Conservation (phyloP, 1,140 invertebrate species). For the Rhopalosiphum padi region DNA sequence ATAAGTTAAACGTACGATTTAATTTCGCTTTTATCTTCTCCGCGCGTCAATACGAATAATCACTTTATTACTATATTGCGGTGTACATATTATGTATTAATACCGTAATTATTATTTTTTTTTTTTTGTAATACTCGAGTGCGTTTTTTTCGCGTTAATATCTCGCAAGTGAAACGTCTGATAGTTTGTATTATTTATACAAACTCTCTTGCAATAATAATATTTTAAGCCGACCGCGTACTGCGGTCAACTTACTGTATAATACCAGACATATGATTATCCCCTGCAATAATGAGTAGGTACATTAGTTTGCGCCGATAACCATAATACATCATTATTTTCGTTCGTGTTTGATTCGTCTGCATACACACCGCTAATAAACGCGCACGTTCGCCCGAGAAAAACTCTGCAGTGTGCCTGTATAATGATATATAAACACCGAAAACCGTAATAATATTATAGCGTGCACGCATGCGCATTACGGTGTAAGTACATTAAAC, state of each 20-base stretch:
- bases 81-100: background rate
- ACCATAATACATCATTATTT: background rate
- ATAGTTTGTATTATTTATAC: background rate
- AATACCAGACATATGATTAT: background rate
- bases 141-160: background rate
- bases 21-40: conserved; percentile 3
- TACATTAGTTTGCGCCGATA: background rate
- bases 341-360: background rate
- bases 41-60: background rate
- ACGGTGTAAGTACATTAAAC: background rate
- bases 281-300: background rate
- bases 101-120: background rate
- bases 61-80: conserved; percentile 1
- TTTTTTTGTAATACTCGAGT: background rate
- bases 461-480: too few species aligned
- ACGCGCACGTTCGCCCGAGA: background rate
- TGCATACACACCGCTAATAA: background rate
- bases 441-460: background rate
- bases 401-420: background rate
- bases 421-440: background rate
- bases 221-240: background rate
- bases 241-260: background rate
- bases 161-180: background rate
- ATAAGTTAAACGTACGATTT: background rate
- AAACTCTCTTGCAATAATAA: background rate